Evolutionary conservation across 2,888 invertebrate genomes (phyloP), one percentile per base, ranked within the genome.

Genomic region (Papilio protenor): DNA sequence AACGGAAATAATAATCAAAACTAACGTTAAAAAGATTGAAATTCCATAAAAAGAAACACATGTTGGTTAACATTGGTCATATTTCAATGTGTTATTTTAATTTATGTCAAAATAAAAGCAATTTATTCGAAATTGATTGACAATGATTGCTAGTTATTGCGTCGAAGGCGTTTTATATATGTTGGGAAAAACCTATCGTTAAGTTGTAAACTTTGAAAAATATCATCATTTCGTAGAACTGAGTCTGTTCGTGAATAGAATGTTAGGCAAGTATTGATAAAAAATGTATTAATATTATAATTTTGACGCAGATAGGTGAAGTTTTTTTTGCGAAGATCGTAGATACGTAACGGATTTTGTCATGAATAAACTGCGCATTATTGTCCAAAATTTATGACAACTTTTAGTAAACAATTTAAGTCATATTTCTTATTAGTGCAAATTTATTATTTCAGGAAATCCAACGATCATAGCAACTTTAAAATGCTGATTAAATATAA

Each of bases 71-170:
- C 27, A 27, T 27, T 61, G 14, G 23, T 61, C 27, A n/a, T n/a
- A n/a, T n/a, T 33, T n/a, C 10, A 64, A 14, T 64, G 3, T n/a
- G 33, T 4, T 10, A 64, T 64, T 64, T 64, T 40, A 64, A 64
- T 27, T 52, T 52, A 18, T 18, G 52, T 52, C 1, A 4, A 16
- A 52, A 52, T 52, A 16, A 52, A 0, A 18, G 52, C 16, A 14
- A 27, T 61, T 18, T 64, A 64, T 18, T 40, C n/a, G 40, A 66
- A 66, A 66, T 40, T 66, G 66, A 66, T 66, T 66, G 40, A 66
- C 18, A 33, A 18, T 40, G 10, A 66, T 16, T 27, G 27, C 61
- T n/a, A 69, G 18, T 2, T 40, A 66, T 45, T 69, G 21, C 66
- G 66, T 69, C n/a, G 21, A 45, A 45, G n/a, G 8, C 18, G 10